These are phyloP conservation scores for Lampris incognitus DNA, from an alignment of 2,113 vertebrate genomes.

Conservation along the genomic window DNA sequence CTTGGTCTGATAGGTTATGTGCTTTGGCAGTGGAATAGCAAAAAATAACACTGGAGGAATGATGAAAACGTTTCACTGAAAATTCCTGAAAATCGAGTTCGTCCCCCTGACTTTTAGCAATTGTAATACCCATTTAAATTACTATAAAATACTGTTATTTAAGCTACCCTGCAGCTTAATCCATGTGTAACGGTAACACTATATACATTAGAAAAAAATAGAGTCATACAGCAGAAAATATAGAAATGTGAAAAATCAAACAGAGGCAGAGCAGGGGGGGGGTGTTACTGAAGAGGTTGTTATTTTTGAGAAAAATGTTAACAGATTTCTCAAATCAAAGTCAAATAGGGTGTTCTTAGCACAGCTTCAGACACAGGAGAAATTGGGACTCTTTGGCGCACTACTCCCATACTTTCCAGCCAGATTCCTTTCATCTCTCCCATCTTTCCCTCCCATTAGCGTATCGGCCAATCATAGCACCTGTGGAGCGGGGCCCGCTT, in stretches of 20 bases:
- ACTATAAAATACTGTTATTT: conserved; percentile 18
- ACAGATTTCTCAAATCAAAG: conserved; percentile 75
- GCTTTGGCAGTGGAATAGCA: conserved; percentile 58
- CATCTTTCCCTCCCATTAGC: conserved; percentile 1
- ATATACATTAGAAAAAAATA: conserved; percentile 41
- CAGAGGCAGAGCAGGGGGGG: conserved; percentile 67
- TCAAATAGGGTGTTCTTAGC: conserved; percentile 33
- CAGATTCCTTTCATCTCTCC: conserved; percentile 47
- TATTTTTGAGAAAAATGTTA: conserved; percentile 67
- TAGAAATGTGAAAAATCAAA: conserved; percentile 69
- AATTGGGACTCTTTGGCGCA: conserved; percentile 35
- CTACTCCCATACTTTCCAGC: conserved; percentile 42
- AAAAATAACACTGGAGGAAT: conserved; percentile 40
- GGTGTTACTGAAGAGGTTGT: conserved; percentile 53
- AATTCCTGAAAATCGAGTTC: conserved; percentile 44
- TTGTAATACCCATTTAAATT: conserved; percentile 26
- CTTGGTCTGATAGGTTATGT: conserved; percentile 51
- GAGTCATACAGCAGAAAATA: conserved; percentile 75
- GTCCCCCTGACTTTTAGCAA: conserved; percentile 12
- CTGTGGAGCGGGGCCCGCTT: conserved; percentile 54
- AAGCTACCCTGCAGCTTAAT: conserved; percentile 56
- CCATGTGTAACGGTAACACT: conserved; percentile 46
- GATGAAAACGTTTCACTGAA: conserved; percentile 25
- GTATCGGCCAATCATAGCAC: conserved; percentile 47
- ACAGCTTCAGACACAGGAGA: conserved; percentile 29